phyloP scores from a whole-genome alignment of 1,140 invertebrate species.

The Ceratina japonica region DNA sequence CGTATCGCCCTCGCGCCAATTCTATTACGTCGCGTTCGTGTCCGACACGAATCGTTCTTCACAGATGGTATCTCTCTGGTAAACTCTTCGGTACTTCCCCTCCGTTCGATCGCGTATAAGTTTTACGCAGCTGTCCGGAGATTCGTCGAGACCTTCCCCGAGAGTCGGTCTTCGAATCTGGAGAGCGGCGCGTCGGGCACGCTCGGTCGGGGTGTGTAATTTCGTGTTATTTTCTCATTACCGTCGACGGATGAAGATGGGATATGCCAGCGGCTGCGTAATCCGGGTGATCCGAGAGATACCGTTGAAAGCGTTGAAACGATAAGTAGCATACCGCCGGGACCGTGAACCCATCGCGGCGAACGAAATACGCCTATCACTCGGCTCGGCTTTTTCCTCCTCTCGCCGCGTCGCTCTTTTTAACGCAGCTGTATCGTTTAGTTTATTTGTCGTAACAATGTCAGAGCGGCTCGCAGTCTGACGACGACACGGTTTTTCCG shows the following conservation, averaged over 20 bases:
- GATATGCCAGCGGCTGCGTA: constrained; percentile 46
- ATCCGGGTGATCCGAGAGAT: constrained; percentile 52
- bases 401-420: too few species aligned
- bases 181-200: constrained; percentile 31
- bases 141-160: constrained; percentile 17
- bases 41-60: not conserved
- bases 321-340: constrained; percentile 40
- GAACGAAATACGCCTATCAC: not conserved
- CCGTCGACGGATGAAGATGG: constrained; percentile 39
- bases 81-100: not conserved
- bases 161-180: constrained; percentile 29
- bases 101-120: not conserved
- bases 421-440: too few species aligned
- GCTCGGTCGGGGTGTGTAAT: constrained; percentile 66
- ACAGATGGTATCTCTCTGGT: too few species aligned
- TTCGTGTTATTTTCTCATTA: constrained; percentile 70
- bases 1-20: too few species aligned
- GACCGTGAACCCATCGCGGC: not conserved
- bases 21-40: not conserved
- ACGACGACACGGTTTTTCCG: constrained; percentile 10
- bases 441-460: too few species aligned
- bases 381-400: not conserved
- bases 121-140: constrained; percentile 7
- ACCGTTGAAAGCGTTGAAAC: constrained; percentile 44
- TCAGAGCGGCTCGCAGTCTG: too few species aligned